phyloP scores from a whole-genome alignment of 1,140 invertebrate genomes.

The Araneus ventricosus region DNA sequence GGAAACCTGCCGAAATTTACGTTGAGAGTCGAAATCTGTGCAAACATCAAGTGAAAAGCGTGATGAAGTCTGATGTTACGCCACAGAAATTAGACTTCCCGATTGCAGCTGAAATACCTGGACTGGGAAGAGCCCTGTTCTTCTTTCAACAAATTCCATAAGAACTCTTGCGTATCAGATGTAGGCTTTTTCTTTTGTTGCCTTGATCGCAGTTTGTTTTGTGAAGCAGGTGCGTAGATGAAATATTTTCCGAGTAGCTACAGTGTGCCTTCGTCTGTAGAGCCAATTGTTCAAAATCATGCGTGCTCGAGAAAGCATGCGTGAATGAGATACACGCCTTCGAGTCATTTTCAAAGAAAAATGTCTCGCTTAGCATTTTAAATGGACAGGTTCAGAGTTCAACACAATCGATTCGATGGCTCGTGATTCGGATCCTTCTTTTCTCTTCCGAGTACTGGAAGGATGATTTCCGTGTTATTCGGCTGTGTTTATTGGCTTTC shows the following conservation, averaged over 20 bases:
- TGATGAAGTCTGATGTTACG: not conserved
- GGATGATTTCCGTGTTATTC: not conserved
- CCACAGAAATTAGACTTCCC: not conserved
- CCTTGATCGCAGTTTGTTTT: not conserved
- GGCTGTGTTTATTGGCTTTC: not conserved
- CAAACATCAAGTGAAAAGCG: not conserved
- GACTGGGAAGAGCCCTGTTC: not conserved
- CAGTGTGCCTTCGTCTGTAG: slow-evolving; percentile 11
- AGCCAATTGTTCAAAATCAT: slow-evolving; percentile 1
- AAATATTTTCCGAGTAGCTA: slow-evolving; percentile 7
- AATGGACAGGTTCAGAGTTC: not conserved
- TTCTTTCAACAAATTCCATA: not conserved
- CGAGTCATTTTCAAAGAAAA: not conserved
- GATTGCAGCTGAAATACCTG: slow-evolving; percentile 4
- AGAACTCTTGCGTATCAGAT: not conserved
- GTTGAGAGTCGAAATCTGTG: not conserved
- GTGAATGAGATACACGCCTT: not conserved
- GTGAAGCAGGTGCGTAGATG: not conserved
- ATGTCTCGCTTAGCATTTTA: not conserved
- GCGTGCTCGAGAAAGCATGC: not conserved
- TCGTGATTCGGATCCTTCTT: not conserved
- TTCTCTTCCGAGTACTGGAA: not conserved
- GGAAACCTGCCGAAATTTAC: not conserved
- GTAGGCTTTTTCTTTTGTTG: not conserved
- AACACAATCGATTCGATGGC: not conserved